Evolutionary conservation across 2,888 invertebrate genomes (phyloP).

Genomic region (Ophioninae sp.): DNA sequence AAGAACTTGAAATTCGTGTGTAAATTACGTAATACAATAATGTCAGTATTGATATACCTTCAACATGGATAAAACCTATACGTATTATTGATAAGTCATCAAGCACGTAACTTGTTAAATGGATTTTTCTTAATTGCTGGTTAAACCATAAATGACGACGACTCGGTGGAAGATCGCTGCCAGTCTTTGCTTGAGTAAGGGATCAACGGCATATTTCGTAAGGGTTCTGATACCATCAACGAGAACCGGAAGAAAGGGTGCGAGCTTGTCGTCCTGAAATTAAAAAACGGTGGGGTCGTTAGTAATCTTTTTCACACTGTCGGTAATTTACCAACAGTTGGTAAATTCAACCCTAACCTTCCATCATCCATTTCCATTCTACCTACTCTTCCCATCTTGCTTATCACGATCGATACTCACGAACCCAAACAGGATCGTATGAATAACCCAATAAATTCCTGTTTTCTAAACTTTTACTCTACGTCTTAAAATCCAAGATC

Average conservation of each 20-base stretch:
- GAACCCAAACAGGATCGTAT: too few species aligned
- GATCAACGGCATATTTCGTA: constrained; percentile 83
- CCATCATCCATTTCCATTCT: too few species aligned
- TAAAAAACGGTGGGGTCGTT: not conserved
- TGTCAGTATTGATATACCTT: not conserved
- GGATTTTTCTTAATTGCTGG: constrained; percentile 66
- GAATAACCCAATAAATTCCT: too few species aligned
- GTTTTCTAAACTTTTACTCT: too few species aligned
- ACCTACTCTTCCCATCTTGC: too few species aligned
- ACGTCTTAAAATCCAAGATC: too few species aligned
- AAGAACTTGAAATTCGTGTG: not conserved
- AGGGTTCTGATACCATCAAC: constrained; percentile 83
- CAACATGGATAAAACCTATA: constrained; percentile 34
- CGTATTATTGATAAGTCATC: not conserved
- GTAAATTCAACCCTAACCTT: too few species aligned
- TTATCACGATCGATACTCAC: too few species aligned
- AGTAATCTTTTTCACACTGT: not conserved
- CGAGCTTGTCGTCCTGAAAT: constrained; percentile 81
- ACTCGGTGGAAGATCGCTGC: constrained; percentile 83
- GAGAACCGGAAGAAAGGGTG: constrained; percentile 83
- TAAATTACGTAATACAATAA: constrained; percentile 29
- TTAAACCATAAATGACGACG: constrained; percentile 81
- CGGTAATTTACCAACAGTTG: too few species aligned
- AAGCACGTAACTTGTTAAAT: constrained; percentile 15
- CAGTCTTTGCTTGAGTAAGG: constrained; percentile 82